Percentiles rank a stretch among this genome's conserved stretches.
Conservation (phyloP, 2,797 vertebrate genomes). For the Leptatherina wallacei region DNA sequence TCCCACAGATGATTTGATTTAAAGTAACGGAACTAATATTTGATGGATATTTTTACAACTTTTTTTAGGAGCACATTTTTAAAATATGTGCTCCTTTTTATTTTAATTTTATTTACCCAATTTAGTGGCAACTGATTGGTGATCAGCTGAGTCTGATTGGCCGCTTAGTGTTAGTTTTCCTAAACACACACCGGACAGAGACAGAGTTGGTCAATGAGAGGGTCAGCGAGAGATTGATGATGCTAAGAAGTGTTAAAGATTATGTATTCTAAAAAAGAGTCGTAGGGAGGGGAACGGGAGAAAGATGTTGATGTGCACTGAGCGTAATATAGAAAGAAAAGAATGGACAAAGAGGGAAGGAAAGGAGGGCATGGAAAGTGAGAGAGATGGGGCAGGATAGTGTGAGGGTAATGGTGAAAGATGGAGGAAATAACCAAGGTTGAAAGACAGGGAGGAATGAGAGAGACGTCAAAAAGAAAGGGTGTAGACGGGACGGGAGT, state of each 20-base stretch:
- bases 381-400: constrained; percentile 51
- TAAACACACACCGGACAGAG: neutral
- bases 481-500: constrained; percentile 70
- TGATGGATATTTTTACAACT: neutral
- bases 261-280: constrained; percentile 62
- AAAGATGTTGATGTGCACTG: constrained; percentile 50
- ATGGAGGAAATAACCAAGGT: constrained; percentile 75
- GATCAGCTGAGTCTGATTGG: constrained; percentile 28
- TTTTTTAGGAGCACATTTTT: too few relatives aligned
- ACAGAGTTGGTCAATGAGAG: constrained; percentile 3
- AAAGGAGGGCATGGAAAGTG: constrained; percentile 59
- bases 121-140: constrained; percentile 1
- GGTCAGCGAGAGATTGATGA: constrained; percentile 56
- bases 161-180: constrained; percentile 17
- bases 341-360: constrained; percentile 42
- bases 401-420: constrained; percentile 68
- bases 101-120: too few relatives aligned
- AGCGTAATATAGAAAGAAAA: constrained; percentile 55
- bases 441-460: constrained; percentile 77
- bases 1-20: neutral
- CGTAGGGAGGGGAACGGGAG: constrained; percentile 35
- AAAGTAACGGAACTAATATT: neutral
- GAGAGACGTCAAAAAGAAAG: constrained; percentile 81
- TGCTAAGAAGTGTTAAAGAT: constrained; percentile 57
- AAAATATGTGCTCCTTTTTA: too few relatives aligned